phyloP scores from a whole-genome alignment of 2,113 vertebrate genomes.

The Plecotus auritus region DNA sequence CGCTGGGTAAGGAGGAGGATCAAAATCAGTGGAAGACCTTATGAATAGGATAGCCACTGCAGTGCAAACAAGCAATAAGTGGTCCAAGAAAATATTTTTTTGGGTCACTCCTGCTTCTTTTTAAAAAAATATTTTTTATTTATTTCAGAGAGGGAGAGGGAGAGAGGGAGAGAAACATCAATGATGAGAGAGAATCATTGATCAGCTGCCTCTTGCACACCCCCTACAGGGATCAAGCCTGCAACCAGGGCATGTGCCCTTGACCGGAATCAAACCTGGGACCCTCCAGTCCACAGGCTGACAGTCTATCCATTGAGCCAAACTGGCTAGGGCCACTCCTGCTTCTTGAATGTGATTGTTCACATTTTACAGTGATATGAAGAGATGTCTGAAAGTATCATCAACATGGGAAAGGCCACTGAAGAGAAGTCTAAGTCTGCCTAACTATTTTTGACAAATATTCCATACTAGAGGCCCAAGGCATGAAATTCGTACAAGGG shows the following conservation, averaged over 20 bases:
- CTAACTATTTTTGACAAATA: not conserved
- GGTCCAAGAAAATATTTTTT: not conserved
- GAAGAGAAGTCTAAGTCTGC: not conserved
- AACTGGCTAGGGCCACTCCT: not conserved
- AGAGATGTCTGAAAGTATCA: not conserved
- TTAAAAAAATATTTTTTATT: too few species aligned
- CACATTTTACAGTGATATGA: not conserved
- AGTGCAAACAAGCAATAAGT: not conserved
- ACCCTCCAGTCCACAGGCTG: too few species aligned
- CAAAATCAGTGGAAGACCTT: not conserved
- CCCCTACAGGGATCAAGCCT: too few species aligned
- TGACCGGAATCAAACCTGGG: too few species aligned
- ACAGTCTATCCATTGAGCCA: too few species aligned
- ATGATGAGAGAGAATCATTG: too few species aligned
- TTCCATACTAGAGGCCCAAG: not conserved
- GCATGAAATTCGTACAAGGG: too few species aligned
- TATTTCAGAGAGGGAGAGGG: too few species aligned
- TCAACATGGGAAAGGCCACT: not conserved
- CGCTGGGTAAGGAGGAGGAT: not conserved
- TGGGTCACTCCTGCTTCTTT: not conserved
- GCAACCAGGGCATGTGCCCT: too few species aligned
- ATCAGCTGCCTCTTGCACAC: too few species aligned
- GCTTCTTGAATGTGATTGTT: not conserved
- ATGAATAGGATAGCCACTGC: rapidly evolving
- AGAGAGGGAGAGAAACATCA: too few species aligned